Evolutionary conservation across 2,888 invertebrate genomes (phyloP).

Genomic region (Quadroppia sp.): DNA sequence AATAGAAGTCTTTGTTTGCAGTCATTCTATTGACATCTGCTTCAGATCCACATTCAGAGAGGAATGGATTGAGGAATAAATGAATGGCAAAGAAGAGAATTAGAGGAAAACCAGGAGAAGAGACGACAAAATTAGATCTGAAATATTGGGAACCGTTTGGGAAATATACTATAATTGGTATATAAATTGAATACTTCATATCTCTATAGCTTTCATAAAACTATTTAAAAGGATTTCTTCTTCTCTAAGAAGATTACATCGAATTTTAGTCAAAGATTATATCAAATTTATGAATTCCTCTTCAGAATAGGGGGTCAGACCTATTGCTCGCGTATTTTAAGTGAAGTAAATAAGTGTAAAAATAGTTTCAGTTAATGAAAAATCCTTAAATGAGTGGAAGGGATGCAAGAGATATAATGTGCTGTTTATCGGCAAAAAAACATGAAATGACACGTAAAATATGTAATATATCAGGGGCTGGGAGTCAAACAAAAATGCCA

Average conservation of each 20-base stretch:
- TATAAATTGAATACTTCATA: background rate
- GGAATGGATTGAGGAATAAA: background rate
- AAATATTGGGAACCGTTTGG: background rate
- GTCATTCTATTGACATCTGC: conserved; percentile 18
- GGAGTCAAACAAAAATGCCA: conserved; percentile 7
- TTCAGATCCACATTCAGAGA: background rate
- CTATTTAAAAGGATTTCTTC: background rate
- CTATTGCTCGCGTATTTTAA: background rate
- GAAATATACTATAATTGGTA: background rate
- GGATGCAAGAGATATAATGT: background rate
- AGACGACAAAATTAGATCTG: background rate
- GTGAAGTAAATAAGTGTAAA: background rate
- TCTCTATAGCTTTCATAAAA: background rate
- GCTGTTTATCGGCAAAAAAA: conserved; percentile 10
- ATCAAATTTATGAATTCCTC: conserved; percentile 7
- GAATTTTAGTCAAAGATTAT: background rate
- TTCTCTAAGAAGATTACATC: too few species aligned
- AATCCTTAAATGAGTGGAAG: background rate
- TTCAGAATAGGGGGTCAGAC: background rate
- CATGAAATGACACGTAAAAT: conserved; percentile 17
- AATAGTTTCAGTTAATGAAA: background rate
- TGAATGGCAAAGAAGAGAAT: background rate
- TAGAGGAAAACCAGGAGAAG: background rate
- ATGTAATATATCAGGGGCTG: conserved; percentile 14
- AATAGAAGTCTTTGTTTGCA: background rate